Percentiles rank a stretch among this genome's conserved stretches.
phyloP scores from a whole-genome alignment of 2,797 vertebrate genomes.

The Danionella dracula region DNA sequence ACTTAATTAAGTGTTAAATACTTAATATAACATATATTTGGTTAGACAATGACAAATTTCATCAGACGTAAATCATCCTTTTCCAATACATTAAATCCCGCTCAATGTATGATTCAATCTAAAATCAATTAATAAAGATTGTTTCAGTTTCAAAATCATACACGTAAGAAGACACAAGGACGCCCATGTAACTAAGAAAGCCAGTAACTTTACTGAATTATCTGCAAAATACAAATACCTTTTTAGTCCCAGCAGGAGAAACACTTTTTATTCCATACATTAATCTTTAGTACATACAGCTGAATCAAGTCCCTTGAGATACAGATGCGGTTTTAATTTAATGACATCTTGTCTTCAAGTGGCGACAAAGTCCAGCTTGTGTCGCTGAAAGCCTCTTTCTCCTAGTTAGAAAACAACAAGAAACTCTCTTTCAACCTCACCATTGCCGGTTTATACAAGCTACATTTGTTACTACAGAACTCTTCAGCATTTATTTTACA shows the following conservation, averaged over 20 bases:
- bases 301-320: slow-evolving; percentile 98
- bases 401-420: slow-evolving; percentile 60
- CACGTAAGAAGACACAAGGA: slow-evolving; percentile 67
- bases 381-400: slow-evolving; percentile 92
- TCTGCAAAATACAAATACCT: slow-evolving; percentile 99
- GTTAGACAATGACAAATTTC: too few relatives aligned
- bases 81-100: too few relatives aligned
- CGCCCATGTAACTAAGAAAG: slow-evolving; percentile 93
- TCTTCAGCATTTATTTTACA: slow-evolving; percentile 58
- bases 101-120: too few relatives aligned
- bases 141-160: background rate
- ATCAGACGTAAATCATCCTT: too few relatives aligned
- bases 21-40: too few relatives aligned
- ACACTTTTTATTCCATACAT: slow-evolving; percentile 81
- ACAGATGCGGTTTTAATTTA: slow-evolving; percentile 93
- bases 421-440: slow-evolving; percentile 79
- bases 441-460: slow-evolving; percentile 84
- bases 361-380: slow-evolving; percentile 99
- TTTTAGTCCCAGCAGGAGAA: slow-evolving; percentile 87
- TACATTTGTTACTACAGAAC: slow-evolving; percentile 85
- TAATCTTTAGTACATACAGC: slow-evolving; percentile 89
- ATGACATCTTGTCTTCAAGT: slow-evolving; percentile 95
- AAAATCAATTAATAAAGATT: background rate
- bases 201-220: slow-evolving; percentile 99
- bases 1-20: too few relatives aligned